A percentile compares a stretch with the other conserved stretches of the same genome.
Conservation (phyloP, 2,797 vertebrate genomes). For the Chaetodon trifasciatus region DNA sequence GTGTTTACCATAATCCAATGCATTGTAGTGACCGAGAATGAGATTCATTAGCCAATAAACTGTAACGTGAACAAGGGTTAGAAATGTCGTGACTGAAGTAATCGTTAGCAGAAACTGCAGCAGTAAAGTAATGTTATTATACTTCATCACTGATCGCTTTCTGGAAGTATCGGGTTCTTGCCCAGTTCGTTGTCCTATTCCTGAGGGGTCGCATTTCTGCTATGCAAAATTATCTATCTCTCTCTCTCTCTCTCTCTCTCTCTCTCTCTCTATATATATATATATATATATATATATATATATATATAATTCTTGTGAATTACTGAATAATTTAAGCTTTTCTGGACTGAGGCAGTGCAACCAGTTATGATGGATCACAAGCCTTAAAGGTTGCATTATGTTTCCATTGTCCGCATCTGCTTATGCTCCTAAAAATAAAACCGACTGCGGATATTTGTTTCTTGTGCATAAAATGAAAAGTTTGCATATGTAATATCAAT, state of each 20-base stretch:
- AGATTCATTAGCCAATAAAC: conserved; percentile 16
- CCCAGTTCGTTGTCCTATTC: background rate
- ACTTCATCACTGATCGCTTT: background rate
- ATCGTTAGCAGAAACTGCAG: conserved; percentile 12
- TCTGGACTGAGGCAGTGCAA: background rate
- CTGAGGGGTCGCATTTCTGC: too few relatives aligned
- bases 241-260: too few relatives aligned
- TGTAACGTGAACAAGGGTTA: conserved; percentile 6
- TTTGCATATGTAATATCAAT: conserved; percentile 14
- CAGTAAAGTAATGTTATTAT: background rate
- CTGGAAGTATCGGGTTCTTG: background rate
- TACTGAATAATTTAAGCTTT: background rate
- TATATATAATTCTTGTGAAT: background rate
- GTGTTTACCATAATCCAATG: conserved; percentile 24
- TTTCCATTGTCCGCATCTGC: too few relatives aligned
- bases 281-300: too few relatives aligned
- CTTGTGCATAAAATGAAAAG: conserved; percentile 35
- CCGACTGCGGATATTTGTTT: rapidly evolving
- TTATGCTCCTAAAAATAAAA: background rate
- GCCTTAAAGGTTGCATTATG: background rate
- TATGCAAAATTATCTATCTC: too few relatives aligned
- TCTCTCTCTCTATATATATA: too few relatives aligned
- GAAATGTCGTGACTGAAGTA: conserved; percentile 8
- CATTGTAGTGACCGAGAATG: conserved; percentile 1
- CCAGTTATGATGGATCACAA: background rate